These are phyloP conservation scores for Pandemis heparana DNA, from an alignment of 2,888 invertebrate species.

Conservation along the genomic window DNA sequence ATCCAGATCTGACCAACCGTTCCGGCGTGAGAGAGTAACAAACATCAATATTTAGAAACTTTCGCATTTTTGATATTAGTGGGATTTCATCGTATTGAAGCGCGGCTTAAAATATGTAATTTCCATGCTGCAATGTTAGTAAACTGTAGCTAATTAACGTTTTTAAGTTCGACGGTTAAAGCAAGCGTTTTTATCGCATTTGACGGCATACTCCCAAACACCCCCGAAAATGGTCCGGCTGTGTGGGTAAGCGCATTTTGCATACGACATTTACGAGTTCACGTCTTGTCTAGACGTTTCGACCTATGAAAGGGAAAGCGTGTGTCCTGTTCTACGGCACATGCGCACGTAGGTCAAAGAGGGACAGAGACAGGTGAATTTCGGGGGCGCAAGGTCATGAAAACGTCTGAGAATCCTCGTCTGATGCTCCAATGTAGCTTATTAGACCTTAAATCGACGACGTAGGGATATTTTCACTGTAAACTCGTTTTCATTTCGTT, in stretches of 20 bases:
- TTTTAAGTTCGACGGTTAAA: not conserved
- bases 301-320: constrained; percentile 74
- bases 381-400: constrained; percentile 75
- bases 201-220: not conserved
- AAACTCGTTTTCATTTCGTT: not conserved
- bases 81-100: too few species aligned
- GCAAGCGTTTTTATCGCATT: not conserved
- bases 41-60: too few species aligned
- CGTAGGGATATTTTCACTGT: not conserved
- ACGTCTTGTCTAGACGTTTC: constrained; percentile 83
- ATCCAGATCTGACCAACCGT: too few species aligned
- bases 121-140: not conserved
- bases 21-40: too few species aligned
- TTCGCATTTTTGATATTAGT: too few species aligned
- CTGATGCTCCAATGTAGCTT: not conserved
- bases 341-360: constrained; percentile 73
- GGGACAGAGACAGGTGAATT: constrained; percentile 66
- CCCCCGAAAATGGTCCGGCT: not conserved
- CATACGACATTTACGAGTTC: constrained; percentile 73
- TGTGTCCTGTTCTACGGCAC: constrained; percentile 73
- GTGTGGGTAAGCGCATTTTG: constrained; percentile 22
- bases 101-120: too few species aligned
- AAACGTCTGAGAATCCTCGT: constrained; percentile 44
- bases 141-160: not conserved
- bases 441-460: not conserved